phyloP scores from a whole-genome alignment of 2,113 vertebrate species.

The Bombycilla garrulus region DNA sequence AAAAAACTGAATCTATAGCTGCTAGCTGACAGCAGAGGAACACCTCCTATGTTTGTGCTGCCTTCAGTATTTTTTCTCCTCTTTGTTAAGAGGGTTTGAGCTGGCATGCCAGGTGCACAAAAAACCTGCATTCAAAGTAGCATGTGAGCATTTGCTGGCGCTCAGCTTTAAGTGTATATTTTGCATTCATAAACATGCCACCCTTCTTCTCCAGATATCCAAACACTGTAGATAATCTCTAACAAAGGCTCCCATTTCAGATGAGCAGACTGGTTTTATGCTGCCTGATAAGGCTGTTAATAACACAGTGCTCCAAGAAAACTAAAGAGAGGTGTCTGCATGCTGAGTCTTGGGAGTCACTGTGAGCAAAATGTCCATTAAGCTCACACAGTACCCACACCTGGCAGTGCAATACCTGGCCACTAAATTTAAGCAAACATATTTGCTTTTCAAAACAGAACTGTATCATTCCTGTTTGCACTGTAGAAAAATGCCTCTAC shows the following conservation, averaged over 20 bases:
- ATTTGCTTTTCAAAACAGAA: neutral
- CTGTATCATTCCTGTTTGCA: neutral
- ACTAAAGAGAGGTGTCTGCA: neutral
- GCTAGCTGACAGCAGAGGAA: constrained; percentile 18
- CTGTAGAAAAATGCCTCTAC: neutral
- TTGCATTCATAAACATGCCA: constrained; percentile 53
- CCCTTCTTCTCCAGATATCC: constrained; percentile 5
- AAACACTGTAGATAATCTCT: constrained; percentile 42
- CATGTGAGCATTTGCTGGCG: constrained; percentile 18
- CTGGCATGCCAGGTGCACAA: constrained; percentile 34
- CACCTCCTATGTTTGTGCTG: constrained; percentile 8
- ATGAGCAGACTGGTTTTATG: neutral
- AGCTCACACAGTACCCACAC: neutral
- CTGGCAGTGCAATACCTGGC: neutral
- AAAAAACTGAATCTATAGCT: neutral
- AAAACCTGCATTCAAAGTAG: constrained; percentile 42
- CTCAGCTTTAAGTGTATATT: constrained; percentile 25
- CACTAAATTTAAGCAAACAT: constrained; percentile 13
- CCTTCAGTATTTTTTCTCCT: neutral
- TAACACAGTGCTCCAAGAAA: neutral
- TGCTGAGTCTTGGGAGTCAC: neutral
- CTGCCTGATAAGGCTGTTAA: neutral
- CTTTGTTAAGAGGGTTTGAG: constrained; percentile 38
- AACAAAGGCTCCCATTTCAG: constrained; percentile 17
- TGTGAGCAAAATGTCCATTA: neutral